Conservation (phyloP, 2,797 vertebrate species). For the Mormyrus proboscirostris region DNA sequence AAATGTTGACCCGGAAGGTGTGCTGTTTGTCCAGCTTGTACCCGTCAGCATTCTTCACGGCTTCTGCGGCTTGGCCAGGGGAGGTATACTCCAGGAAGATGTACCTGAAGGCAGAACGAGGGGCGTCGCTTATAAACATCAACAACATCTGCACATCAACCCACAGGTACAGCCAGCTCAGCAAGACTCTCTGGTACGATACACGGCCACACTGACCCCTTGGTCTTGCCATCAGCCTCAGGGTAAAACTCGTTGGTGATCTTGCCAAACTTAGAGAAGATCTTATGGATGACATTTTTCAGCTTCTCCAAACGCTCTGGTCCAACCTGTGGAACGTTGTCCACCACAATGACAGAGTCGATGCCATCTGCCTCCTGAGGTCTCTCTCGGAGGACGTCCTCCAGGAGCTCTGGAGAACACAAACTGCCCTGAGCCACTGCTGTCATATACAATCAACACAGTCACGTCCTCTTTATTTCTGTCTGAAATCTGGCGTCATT, state of each 20-base stretch:
- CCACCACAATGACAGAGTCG: constrained; percentile 88
- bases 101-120: constrained; percentile 60
- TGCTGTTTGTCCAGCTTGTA: constrained; percentile 98
- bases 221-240: constrained; percentile 83
- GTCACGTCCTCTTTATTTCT: background rate
- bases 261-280: constrained; percentile 97
- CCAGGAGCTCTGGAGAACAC: constrained; percentile 70
- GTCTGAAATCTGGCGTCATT: background rate
- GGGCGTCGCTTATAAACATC: background rate
- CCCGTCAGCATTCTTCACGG: constrained; percentile 90
- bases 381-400: constrained; percentile 76
- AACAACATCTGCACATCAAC: too few species aligned
- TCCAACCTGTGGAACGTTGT: constrained; percentile 92
- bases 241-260: constrained; percentile 95
- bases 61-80: constrained; percentile 82
- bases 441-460: background rate
- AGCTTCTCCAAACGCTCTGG: constrained; percentile 89
- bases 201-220: constrained; percentile 67
- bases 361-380: constrained; percentile 95
- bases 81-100: constrained; percentile 91
- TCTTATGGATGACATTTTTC: constrained; percentile 95
- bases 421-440: background rate
- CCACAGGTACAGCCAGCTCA: background rate
- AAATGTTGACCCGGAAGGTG: constrained; percentile 93
- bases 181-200: background rate